Evolutionary conservation across 2,797 vertebrate species (phyloP), one percentile per base, ranked within the genome.

Genomic region (Falco biarmicus): DNA sequence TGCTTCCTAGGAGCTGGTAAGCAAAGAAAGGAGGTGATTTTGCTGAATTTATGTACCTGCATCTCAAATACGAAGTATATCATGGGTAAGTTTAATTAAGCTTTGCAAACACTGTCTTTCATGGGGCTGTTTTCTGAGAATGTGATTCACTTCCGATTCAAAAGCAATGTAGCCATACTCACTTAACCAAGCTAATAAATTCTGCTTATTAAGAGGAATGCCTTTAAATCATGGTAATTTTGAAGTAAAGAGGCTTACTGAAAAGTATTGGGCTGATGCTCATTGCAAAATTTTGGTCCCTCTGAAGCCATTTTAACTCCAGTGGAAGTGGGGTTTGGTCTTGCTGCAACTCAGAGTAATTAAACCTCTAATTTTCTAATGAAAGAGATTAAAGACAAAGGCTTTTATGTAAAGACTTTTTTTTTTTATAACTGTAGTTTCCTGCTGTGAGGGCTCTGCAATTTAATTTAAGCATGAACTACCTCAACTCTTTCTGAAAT

Each of bases 401-500:
- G 22, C 10, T 85, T 94, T 93, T 64, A 60, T 39, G 41, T 61
- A 61, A 85, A 92, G 50, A 19, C 6, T 57, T n/a, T 45, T 21
- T 12, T 81, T 93, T 90, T 87, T 75, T 45, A 10, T 87, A 69
- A 87, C 81, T 88, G 57, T 68, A 89, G 83, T 91, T 97, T 96
- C 90, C 93, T 96, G 65, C 73, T 92, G 37, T 50, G 80, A 90
- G 43, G 60, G n/a, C 81, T 95, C 91, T 87, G 87, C 66, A 83
- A 63, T 95, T 94, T 89, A 77, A 83, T 95, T 91, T 87, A 95
- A 96, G 83, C 63, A 41, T 69, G 56, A 97, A 68, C 66, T 93
- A 77, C 68, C 65, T 92, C 83, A 95, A 48, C 75, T 53, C 89
- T 77, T 95, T 91, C 92, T 95, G 95, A 94, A 96, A 92, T 70